These are phyloP conservation scores for Phylloscopus trochilus DNA, from an alignment of 2,113 vertebrate species.

Conservation along the genomic window DNA sequence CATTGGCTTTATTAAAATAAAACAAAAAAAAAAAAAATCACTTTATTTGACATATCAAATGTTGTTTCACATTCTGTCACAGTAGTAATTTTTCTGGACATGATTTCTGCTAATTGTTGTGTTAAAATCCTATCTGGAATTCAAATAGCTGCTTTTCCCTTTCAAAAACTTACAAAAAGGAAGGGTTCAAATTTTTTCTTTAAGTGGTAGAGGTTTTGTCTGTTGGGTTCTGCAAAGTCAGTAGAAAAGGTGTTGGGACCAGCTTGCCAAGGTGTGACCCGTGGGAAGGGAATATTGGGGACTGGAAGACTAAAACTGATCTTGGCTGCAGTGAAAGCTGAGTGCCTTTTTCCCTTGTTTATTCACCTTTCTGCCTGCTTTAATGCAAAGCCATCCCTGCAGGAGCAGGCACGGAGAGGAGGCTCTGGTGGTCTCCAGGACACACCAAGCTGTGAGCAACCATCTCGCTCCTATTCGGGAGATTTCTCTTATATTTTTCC, in stretches of 20 bases:
- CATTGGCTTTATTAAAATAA: not conserved
- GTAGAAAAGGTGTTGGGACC: not conserved
- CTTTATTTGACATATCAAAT: not conserved
- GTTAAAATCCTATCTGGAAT: conserved; percentile 21
- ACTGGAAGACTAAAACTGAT: not conserved
- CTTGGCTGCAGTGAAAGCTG: not conserved
- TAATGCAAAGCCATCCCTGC: not conserved
- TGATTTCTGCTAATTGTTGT: conserved; percentile 13
- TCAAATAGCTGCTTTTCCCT: not conserved
- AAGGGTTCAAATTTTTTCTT: not conserved
- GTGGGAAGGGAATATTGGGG: not conserved
- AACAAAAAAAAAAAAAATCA: not conserved
- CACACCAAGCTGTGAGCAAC: not conserved
- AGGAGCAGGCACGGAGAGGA: not conserved
- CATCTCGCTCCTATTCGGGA: not conserved
- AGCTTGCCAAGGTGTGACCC: not conserved
- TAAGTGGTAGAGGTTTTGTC: not conserved
- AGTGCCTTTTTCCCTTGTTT: not conserved
- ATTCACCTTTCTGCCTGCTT: not conserved
- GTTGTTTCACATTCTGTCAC: not conserved
- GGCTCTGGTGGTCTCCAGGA: not conserved
- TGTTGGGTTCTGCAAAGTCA: not conserved
- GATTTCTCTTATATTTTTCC: not conserved
- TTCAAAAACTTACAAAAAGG: not conserved
- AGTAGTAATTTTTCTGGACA: not conserved